phyloP scores from a whole-genome alignment of 1,140 invertebrate genomes.

The Microplitis demolitor region DNA sequence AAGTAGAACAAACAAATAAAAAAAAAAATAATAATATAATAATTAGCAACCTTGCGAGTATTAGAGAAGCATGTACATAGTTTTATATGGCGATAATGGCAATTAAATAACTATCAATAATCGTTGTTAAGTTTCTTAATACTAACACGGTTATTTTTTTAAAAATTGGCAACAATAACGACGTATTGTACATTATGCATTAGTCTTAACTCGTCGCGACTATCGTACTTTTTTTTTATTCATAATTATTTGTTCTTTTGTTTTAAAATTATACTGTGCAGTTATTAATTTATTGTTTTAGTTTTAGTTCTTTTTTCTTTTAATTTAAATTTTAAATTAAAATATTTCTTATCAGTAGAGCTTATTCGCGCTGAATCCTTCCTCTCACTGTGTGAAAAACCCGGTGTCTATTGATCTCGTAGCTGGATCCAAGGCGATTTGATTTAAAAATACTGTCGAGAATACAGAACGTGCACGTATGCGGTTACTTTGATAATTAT shows the following conservation, averaged over 20 bases:
- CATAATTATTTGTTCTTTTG: background rate
- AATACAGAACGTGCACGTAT: conserved; percentile 56
- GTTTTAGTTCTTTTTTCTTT: background rate
- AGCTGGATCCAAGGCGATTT: conserved; percentile 53
- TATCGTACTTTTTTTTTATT: background rate
- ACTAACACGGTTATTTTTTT: background rate
- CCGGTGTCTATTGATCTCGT: conserved; percentile 46
- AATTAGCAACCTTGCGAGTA: conserved; percentile 40
- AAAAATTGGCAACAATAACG: background rate
- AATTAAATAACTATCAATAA: conserved; percentile 24
- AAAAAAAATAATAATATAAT: conserved; percentile 29
- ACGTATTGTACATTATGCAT: background rate
- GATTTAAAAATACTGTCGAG: conserved; percentile 58
- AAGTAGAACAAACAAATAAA: conserved; percentile 23
- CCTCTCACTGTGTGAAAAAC: conserved; percentile 38
- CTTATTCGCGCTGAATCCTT: conserved; percentile 14
- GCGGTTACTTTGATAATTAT: conserved; percentile 41
- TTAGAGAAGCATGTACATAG: conserved; percentile 43
- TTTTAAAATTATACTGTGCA: background rate
- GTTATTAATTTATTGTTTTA: background rate
- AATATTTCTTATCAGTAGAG: background rate
- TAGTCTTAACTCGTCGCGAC: background rate
- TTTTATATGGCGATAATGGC: conserved; percentile 37
- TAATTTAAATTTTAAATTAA: background rate
- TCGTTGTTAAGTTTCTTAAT: conserved; percentile 21